Conservation (phyloP, 2,888 invertebrate genomes). For the Stratiomys singularior region DNA sequence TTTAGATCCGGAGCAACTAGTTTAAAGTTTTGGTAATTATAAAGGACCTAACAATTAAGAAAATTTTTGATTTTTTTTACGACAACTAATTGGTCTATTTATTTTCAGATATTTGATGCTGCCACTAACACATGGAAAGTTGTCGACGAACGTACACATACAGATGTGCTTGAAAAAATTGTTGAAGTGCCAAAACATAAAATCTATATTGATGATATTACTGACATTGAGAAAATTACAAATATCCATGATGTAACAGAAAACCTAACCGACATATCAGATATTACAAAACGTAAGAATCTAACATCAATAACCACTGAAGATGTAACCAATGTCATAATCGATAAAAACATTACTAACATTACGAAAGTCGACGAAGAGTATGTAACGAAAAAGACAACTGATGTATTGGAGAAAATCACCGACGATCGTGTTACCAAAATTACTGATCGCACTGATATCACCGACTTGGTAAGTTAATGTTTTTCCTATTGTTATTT, state of each 20-base stretch:
- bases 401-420: slow-evolving; percentile 19
- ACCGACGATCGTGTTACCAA: slow-evolving; percentile 19
- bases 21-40: no score
- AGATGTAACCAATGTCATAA: slow-evolving; percentile 42
- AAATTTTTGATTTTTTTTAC: no score
- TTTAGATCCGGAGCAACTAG: no score
- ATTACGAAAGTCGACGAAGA: slow-evolving; percentile 39
- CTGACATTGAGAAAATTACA: slow-evolving; percentile 65
- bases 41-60: no score
- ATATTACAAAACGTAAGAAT: slow-evolving; percentile 51
- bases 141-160: slow-evolving; percentile 64
- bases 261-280: slow-evolving; percentile 60
- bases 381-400: background rate
- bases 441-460: slow-evolving; percentile 51
- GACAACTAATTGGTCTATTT: slow-evolving; percentile 39
- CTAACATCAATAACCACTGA: slow-evolving; percentile 46
- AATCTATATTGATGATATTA: slow-evolving; percentile 63
- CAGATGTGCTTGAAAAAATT: slow-evolving; percentile 66
- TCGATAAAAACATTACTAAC: slow-evolving; percentile 41
- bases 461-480: slow-evolving; percentile 67
- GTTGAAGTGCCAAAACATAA: slow-evolving; percentile 63
- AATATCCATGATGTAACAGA: slow-evolving; percentile 61
- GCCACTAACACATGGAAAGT: slow-evolving; percentile 66
- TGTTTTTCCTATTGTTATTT: slow-evolving; percentile 37
- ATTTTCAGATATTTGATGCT: slow-evolving; percentile 64